Evolutionary conservation across 1,140 invertebrate species (phyloP), one percentile per base, ranked within the genome.

Genomic region (Glossosoma conforme): DNA sequence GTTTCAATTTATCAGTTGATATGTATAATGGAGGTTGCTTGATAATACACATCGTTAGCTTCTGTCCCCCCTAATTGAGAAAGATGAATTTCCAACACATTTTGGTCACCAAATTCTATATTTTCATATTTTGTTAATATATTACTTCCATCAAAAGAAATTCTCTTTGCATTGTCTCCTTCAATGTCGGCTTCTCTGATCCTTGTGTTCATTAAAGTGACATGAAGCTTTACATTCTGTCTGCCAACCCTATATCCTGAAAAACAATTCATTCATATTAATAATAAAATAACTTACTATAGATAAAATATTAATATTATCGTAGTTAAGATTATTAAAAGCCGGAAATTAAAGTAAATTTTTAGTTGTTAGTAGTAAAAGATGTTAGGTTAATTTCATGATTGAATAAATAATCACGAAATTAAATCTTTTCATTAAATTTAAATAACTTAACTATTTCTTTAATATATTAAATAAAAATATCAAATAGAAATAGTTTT

Each of bases 191-290:
- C 37, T 20, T 28, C 13, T 15, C 37, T 28, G 15, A 50, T 22
- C 20, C 22, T 19, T n/a, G 37, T 43, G 33, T 61, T 61, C 35
- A 61, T 56, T 9, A 61, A 37, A 14, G 59, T 61, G 14, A 56
- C 41, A 52, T 61, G 59, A 6, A 61, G 15, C 50, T 61, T 61
- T 15, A 41, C 37, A 25, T 51, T 37, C 14, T 52, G 41, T 15
- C 25, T 41, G 37, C 22, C 30, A 8, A 13, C 24, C 18, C 38
- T 35, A 22, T 41, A 45, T 9, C 48, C 54, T 56, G 14, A 21
- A 52, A 45, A 15, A 44, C 21, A 38, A 32, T 38, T 25, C 36
- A 17, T 20, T 42, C 15, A 2, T 22, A 8, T 2, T 17, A 15
- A 18, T 3, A 11, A 35, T 35, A 22, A 18, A 24, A 28, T 40